Evolutionary conservation across 2,113 vertebrate species (phyloP).

Genomic region (Bothrops jararaca): DNA sequence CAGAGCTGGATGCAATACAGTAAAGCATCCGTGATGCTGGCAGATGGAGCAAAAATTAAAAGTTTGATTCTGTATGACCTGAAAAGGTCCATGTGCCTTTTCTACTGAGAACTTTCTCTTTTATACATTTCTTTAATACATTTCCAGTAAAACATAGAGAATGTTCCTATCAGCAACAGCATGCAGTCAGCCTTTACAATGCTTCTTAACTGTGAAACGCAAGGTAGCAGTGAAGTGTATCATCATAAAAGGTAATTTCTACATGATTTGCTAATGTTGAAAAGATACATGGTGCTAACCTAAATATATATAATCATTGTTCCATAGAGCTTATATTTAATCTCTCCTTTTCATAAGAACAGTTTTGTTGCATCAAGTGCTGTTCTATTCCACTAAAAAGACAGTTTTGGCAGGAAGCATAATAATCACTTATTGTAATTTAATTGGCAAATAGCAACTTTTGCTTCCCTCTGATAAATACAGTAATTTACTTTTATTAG

Average conservation of each 20-base stretch:
- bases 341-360: neutral
- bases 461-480: neutral
- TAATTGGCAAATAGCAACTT: slow-evolving; percentile 5
- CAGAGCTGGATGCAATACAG: neutral
- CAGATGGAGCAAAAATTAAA: neutral
- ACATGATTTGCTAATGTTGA: neutral
- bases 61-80: neutral
- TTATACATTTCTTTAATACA: neutral
- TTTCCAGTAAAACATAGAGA: neutral
- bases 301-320: neutral
- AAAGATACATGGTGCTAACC: neutral
- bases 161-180: neutral
- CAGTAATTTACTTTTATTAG: slow-evolving; percentile 7
- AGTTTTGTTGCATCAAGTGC: neutral
- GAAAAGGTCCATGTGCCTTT: neutral
- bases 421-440: slow-evolving; percentile 4
- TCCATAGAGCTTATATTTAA: neutral
- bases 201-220: neutral
- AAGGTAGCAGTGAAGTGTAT: neutral
- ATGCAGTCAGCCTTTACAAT: neutral
- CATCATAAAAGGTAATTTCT: neutral
- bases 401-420: neutral
- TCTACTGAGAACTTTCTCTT: neutral
- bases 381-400: neutral
- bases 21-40: neutral